A percentile compares a stretch with the other conserved stretches of the same genome.
Conservation (phyloP, 2,888 invertebrate species). For the Tachina grossa region DNA sequence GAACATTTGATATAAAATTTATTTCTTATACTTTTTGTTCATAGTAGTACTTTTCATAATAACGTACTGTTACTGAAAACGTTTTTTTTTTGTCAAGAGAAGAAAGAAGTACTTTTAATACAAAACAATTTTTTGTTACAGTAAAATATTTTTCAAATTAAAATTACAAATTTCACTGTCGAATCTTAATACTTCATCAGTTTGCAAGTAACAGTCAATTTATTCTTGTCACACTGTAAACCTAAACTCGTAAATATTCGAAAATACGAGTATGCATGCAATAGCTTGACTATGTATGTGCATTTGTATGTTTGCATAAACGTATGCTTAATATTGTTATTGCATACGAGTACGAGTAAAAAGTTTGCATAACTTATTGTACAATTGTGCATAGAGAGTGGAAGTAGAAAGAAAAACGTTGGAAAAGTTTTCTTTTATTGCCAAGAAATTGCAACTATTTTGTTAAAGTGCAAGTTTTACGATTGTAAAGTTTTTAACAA, state of each 20-base stretch:
- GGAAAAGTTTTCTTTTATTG: conserved; percentile 34
- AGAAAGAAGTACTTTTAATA: no score
- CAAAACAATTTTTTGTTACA: no score
- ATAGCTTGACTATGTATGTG: neutral
- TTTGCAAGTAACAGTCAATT: neutral
- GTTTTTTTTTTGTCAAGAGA: no score
- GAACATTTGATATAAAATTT: no score
- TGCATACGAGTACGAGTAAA: conserved; percentile 25
- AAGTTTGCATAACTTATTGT: conserved; percentile 70
- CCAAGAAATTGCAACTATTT: conserved; percentile 70
- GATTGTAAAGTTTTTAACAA: conserved; percentile 70
- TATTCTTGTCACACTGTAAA: neutral
- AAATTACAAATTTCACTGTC: no score
- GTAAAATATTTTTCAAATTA: no score
- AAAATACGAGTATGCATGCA: neutral
- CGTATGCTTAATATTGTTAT: conserved; percentile 52
- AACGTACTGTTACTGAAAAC: no score
- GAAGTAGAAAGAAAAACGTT: conserved; percentile 48
- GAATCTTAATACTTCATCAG: no score
- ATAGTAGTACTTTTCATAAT: no score
- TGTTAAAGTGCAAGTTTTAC: conserved; percentile 69
- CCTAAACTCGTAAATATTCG: neutral
- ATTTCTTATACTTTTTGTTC: no score
- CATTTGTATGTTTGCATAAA: conserved; percentile 8
- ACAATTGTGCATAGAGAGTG: conserved; percentile 63